phyloP scores from a whole-genome alignment of 1,140 invertebrate species.

The Dolichoris vasculosae region DNA sequence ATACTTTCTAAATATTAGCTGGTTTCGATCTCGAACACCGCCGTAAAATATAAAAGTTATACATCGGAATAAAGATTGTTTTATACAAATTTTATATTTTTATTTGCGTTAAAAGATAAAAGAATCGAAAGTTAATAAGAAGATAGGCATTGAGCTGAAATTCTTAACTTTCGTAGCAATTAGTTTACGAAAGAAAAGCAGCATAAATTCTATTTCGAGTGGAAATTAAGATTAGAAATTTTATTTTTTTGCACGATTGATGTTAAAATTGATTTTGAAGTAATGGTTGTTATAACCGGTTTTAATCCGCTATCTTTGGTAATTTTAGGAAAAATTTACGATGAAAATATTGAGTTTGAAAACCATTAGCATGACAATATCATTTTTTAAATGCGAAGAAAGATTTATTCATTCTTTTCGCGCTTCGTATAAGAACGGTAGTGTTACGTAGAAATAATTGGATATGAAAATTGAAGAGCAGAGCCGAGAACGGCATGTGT shows the following conservation, averaged over 20 bases:
- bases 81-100: neutral
- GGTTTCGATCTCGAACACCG: neutral
- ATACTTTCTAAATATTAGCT: neutral
- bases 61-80: neutral
- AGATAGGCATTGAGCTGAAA: neutral
- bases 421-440: neutral
- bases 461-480: slow-evolving; percentile 8
- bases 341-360: neutral
- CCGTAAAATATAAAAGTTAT: neutral
- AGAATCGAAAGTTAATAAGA: neutral
- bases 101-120: neutral
- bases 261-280: neutral
- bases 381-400: slow-evolving; percentile 9
- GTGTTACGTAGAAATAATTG: neutral
- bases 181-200: neutral
- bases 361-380: neutral
- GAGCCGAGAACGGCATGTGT: neutral
- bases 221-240: neutral
- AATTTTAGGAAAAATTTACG: neutral
- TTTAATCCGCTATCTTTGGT: neutral
- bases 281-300: neutral
- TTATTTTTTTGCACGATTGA: neutral
- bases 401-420: slow-evolving; percentile 24
- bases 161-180: neutral
- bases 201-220: neutral